Evolutionary conservation across 2,888 invertebrate genomes (phyloP), one percentile per base, ranked within the genome.

Genomic region (Lingula anatina): DNA sequence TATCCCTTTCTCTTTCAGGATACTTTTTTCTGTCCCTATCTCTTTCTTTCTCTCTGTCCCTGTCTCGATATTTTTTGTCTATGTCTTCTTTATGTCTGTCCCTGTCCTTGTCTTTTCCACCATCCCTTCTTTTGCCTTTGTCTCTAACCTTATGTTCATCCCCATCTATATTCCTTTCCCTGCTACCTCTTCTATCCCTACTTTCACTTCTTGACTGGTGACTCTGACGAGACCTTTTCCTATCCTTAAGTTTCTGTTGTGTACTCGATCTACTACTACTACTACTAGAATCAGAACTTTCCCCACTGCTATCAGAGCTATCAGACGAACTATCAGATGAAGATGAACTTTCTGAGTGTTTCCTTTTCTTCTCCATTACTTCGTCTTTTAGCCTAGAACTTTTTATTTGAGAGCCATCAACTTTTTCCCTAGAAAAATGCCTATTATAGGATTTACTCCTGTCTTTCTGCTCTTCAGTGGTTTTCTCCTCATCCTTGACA

Each of bases 81-180:
- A 40, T 48, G 47, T 47, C 38, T 24, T 41, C n/a, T n/a, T n/a
- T n/a, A n/a, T n/a, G n/a, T n/a, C n/a, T n/a, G 40, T 45, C 44
- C 24, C 39, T 47, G 21, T 45, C 47, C 12, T 39, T 28, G 23
- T 37, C 26, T 27, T 48, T 45, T 28, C 48, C 49, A 24, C 12
- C 21, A 2, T 18, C 36, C 49, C 15, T 44, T 25, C 23, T 42
- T 12, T 15, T 42, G 20, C 37, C 36, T 48, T 12, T 38, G n/a
- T n/a, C n/a, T n/a, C n/a, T n/a, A n/a, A n/a, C n/a, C n/a, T n/a
- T n/a, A n/a, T n/a, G n/a, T n/a, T n/a, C n/a, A n/a, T n/a, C n/a
- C n/a, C 41, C 23, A 23, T 28, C n/a, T 5, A 25, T 36, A 40
- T 42, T 46, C 12, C 36, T 41, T 18, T 27, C 36, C 24, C 31